Evolutionary conservation across 2,797 vertebrate species (phyloP), one percentile per base, ranked within the genome.

Genomic region (Macroramphosus scolopax): DNA sequence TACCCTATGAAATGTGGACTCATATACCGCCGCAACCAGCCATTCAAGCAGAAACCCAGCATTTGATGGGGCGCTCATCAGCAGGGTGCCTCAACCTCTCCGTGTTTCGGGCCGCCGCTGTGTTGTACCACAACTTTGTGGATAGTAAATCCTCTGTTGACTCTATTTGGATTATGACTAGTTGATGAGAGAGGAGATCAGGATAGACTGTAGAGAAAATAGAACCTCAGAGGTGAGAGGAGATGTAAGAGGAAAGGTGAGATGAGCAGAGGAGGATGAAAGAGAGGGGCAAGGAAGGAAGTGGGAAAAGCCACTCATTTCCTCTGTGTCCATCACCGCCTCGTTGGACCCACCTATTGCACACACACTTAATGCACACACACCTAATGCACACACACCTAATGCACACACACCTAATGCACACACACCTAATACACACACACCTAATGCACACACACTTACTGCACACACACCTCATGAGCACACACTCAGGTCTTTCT

Each of bases 241-340:
- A 46, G 48, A 53, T 47, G 49, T 63, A 32, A 39, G 36, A 29
- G 13, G 59, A 55, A 58, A 75, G 5, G 44, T 40, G 69, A 75
- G 68, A 49, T 36, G 51, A 77, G 77, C 59, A 22, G 50, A 38
- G 56, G 48, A 59, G 54, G 42, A 37, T 55, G 54, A 68, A 70
- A 16, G 24, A 6, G 50, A 53, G 66, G 57, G 36, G 38, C 28
- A 14, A 22, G 20, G 58, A 51, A 66, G 66, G 68, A 81, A 51
- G 52, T 54, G 57, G 48, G 52, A 65, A 69, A 83, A 61, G 49
- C 48, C 47, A 54, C 53, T 55, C 40, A 16, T 66, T 77, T 78
- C 59, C 66, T 69, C 8, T 52, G 5, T 46, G 70, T 69, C 78
- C 54, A 62, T 82, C 76, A 77, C 49, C 39, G n/a, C 4, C 18